These are phyloP conservation scores for Calliphora vicina DNA, from an alignment of 1,140 invertebrate genomes.

Conservation along the genomic window DNA sequence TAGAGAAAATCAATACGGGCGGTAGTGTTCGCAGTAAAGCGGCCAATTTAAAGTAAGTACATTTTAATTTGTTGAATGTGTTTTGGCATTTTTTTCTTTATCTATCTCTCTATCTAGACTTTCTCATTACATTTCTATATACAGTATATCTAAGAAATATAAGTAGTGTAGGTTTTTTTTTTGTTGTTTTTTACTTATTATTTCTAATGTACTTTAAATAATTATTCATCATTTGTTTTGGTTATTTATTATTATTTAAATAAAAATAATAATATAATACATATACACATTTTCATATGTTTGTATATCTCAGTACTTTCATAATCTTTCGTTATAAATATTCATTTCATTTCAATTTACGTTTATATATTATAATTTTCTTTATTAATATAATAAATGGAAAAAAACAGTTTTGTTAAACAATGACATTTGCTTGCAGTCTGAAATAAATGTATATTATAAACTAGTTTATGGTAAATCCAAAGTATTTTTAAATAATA, in stretches of 20 bases:
- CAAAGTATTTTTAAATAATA: too few relatives aligned
- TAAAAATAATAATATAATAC: too few relatives aligned
- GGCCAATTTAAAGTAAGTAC: conserved; percentile 58
- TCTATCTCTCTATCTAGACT: neutral
- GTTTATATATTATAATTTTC: conserved; percentile 38
- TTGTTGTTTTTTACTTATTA: neutral
- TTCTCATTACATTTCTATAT: neutral
- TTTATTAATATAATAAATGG: neutral
- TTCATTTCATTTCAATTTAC: neutral
- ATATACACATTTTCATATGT: neutral
- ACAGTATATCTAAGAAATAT: neutral
- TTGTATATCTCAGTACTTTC: neutral
- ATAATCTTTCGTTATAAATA: conserved; percentile 19
- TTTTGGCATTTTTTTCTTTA: conserved; percentile 1
- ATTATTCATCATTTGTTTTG: conserved; percentile 9
- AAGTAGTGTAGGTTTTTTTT: conserved; percentile 7
- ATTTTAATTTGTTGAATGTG: conserved; percentile 20
- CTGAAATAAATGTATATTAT: too few relatives aligned
- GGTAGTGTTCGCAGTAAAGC: conserved; percentile 59
- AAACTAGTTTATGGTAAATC: too few relatives aligned
- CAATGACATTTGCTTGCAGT: neutral
- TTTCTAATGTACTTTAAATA: neutral
- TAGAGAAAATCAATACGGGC: conserved; percentile 40
- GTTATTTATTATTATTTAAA: neutral
- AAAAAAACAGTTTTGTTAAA: neutral